A percentile compares a stretch with the other conserved stretches of the same genome.
These are phyloP conservation scores for Penaeus monodon DNA, from an alignment of 2,888 invertebrate genomes.

Conservation along the genomic window DNA sequence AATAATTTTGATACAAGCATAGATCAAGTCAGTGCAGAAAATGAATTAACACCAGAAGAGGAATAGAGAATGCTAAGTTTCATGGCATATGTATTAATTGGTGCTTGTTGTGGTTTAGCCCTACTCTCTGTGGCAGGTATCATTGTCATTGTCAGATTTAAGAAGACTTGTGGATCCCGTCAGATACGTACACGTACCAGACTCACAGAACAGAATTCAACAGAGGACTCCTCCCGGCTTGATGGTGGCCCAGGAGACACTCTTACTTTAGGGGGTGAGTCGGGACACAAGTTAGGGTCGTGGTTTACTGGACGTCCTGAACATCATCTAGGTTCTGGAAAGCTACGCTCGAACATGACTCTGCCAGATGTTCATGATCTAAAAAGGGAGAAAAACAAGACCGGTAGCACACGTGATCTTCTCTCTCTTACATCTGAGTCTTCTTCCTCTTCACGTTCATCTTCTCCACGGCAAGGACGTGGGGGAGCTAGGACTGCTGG, in stretches of 20 bases:
- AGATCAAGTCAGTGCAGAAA: slow-evolving; percentile 22
- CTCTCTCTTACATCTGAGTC: slow-evolving; percentile 54
- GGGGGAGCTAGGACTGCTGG: neutral
- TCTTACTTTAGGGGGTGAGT: slow-evolving; percentile 39
- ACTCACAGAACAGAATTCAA: slow-evolving; percentile 43
- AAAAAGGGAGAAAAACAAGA: slow-evolving; percentile 40
- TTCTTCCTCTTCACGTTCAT: slow-evolving; percentile 29
- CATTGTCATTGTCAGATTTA: slow-evolving; percentile 60
- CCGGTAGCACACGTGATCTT: slow-evolving; percentile 56
- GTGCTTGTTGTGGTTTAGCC: slow-evolving; percentile 60
- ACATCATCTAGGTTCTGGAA: slow-evolving; percentile 56
- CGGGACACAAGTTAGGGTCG: slow-evolving; percentile 63
- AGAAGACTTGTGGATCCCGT: slow-evolving; percentile 63
- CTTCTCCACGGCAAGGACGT: slow-evolving; percentile 31
- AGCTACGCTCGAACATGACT: slow-evolving; percentile 61
- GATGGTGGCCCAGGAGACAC: slow-evolving; percentile 15
- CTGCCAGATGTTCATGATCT: slow-evolving; percentile 58
- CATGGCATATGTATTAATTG: slow-evolving; percentile 63
- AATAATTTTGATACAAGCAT: slow-evolving; percentile 1
- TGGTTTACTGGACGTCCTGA: slow-evolving; percentile 64
- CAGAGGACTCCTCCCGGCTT: slow-evolving; percentile 43
- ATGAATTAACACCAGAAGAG: slow-evolving; percentile 12
- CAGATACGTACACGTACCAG: slow-evolving; percentile 53
- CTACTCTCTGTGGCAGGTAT: slow-evolving; percentile 58
- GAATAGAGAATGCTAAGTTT: slow-evolving; percentile 49